A percentile compares a stretch with the other conserved stretches of the same genome.
Evolutionary conservation across 2,113 vertebrate species (phyloP).

Genomic region (Tragelaphus imberbis): DNA sequence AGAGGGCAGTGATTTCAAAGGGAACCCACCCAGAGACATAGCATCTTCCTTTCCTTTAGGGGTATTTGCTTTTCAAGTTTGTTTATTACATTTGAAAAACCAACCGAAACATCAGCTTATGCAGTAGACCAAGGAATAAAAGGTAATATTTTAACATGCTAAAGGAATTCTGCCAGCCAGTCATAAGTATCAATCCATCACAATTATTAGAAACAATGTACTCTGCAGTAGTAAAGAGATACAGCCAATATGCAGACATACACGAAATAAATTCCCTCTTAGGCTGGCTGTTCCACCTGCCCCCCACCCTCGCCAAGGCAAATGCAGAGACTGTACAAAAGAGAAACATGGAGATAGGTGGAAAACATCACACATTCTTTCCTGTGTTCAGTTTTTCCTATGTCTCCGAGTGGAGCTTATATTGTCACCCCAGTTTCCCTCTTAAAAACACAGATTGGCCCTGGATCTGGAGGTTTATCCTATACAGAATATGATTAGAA

Average conservation of each 20-base stretch:
- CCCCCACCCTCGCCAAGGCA: background rate
- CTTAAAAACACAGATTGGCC: background rate
- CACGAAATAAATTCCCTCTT: slow-evolving; percentile 43
- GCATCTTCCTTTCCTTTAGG: slow-evolving; percentile 30
- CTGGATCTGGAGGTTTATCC: background rate
- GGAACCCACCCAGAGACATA: background rate
- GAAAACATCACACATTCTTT: background rate
- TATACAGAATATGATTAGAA: background rate
- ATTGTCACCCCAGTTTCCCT: background rate
- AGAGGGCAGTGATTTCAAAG: background rate
- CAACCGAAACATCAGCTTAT: slow-evolving; percentile 20
- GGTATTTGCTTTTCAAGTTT: slow-evolving; percentile 52
- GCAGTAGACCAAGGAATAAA: slow-evolving; percentile 60
- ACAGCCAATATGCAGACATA: slow-evolving; percentile 36
- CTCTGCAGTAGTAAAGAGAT: slow-evolving; percentile 49
- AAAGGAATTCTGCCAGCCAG: slow-evolving; percentile 59
- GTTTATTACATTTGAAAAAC: slow-evolving; percentile 58
- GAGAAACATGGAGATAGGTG: background rate
- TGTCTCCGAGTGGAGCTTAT: background rate
- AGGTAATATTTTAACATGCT: slow-evolving; percentile 47
- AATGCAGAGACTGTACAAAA: background rate
- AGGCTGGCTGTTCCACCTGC: background rate
- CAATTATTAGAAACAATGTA: slow-evolving; percentile 62
- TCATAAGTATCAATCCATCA: slow-evolving; percentile 60
- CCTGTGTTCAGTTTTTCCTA: background rate